These are phyloP conservation scores for Meteorus cinctellus DNA, from an alignment of 2,888 invertebrate genomes.

Conservation along the genomic window DNA sequence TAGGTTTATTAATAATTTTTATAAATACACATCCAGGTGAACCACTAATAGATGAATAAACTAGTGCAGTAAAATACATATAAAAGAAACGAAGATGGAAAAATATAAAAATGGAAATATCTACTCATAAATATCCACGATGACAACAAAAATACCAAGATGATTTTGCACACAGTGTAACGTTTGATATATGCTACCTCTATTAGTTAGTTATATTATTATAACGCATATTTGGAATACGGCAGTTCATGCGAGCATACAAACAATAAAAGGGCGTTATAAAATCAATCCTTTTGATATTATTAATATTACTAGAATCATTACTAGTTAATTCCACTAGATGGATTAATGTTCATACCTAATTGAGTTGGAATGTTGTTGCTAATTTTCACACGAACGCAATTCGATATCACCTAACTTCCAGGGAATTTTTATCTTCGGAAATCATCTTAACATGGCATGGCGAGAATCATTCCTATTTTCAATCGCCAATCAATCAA, in stretches of 20 bases:
- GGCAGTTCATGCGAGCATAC: conserved; percentile 50
- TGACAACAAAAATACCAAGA: conserved; percentile 45
- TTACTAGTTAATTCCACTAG: not conserved
- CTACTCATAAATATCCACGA: conserved; percentile 52
- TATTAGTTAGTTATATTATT: not conserved
- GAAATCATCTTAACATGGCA: too few species aligned
- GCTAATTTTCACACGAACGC: not conserved
- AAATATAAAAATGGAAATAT: conserved; percentile 35
- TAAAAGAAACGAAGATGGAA: conserved; percentile 8
- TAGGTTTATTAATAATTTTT: conserved; percentile 58
- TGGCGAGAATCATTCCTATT: not conserved
- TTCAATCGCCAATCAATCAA: not conserved
- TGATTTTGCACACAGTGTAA: conserved; percentile 50
- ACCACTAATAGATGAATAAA: conserved; percentile 42
- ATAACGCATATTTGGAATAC: conserved; percentile 48
- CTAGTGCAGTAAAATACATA: conserved; percentile 51
- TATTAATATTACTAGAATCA: conserved; percentile 26
- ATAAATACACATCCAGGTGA: conserved; percentile 52
- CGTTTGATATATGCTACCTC: conserved; percentile 54
- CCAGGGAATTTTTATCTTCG: too few species aligned
- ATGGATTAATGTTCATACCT: not conserved
- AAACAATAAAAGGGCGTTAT: conserved; percentile 59
- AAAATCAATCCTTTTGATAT: conserved; percentile 42
- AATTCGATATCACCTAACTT: not conserved
- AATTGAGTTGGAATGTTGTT: not conserved